Conservation (phyloP, 2,888 invertebrate species). For the Magallana nippona region DNA sequence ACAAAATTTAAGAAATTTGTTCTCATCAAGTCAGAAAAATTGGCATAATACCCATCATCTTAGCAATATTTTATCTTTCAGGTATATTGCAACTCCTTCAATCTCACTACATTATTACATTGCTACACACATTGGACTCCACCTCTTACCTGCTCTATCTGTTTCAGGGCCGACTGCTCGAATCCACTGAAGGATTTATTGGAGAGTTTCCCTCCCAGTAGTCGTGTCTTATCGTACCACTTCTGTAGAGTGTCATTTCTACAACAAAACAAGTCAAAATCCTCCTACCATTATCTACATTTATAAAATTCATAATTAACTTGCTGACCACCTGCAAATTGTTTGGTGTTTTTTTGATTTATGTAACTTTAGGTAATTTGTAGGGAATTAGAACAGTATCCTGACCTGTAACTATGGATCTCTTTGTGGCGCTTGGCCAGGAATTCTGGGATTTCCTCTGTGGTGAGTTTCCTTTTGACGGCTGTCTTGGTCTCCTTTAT, state of each 20-base stretch:
- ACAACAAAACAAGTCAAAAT: conserved; percentile 34
- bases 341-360: background rate
- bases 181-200: conserved; percentile 84
- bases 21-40: too few relatives aligned
- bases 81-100: too few relatives aligned
- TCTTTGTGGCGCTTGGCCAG: conserved; percentile 73
- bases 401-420: conserved; percentile 73
- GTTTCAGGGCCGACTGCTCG: conserved; percentile 84
- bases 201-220: conserved; percentile 84
- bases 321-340: background rate
- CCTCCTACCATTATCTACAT: too few relatives aligned
- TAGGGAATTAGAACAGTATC: too few relatives aligned
- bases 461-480: conserved; percentile 64
- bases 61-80: too few relatives aligned
- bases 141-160: conserved; percentile 87
- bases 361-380: too few relatives aligned
- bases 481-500: conserved; percentile 39
- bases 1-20: background rate
- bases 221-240: conserved; percentile 95
- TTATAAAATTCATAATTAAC: too few relatives aligned
- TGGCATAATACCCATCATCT: too few relatives aligned
- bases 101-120: too few relatives aligned
- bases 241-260: conserved; percentile 92
- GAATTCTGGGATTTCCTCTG: conserved; percentile 73
- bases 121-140: too few relatives aligned